Percentiles rank a stretch among this genome's conserved stretches.
These are phyloP conservation scores for human (Homo sapiens) DNA, from an alignment of 2,113 vertebrate species.

Conservation along the genomic window GRCh38 chr15:43918501-43919000, in stretches of 20 bases:
- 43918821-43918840: neutral
- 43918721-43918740: neutral
- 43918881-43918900: neutral
- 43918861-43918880: neutral
- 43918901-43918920: neutral
- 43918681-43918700: neutral
- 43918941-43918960: neutral
- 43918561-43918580: neutral
- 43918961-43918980: neutral
- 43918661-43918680: neutral
- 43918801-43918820: neutral
- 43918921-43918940: neutral
- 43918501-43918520: neutral
- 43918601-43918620: neutral
- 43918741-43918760: neutral
- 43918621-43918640: neutral
- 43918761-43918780: neutral
- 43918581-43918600: neutral
- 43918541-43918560: neutral
- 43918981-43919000: neutral
- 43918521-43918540: neutral
- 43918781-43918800: neutral
- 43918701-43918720: neutral
- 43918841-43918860: neutral
- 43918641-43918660: neutral